Conservation (phyloP, 2,113 vertebrate species). For the Oreochromis niloticus region DNA sequence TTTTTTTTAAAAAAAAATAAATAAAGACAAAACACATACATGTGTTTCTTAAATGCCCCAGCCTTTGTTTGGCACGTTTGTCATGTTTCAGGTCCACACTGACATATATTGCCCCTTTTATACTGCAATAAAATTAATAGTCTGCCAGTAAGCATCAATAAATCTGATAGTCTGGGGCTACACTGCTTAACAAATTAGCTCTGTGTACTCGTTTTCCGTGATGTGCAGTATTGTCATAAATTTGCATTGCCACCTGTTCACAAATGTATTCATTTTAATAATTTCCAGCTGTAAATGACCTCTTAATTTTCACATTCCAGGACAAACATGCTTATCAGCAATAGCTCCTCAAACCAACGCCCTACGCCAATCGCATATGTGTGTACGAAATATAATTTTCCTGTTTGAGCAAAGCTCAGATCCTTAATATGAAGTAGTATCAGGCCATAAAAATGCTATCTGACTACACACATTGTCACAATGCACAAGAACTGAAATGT, state of each 20-base stretch:
- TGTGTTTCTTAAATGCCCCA: neutral
- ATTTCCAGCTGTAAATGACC: neutral
- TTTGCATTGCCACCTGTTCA: neutral
- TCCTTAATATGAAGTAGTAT: neutral
- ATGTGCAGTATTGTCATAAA: neutral
- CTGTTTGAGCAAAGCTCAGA: neutral
- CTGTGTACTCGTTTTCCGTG: neutral
- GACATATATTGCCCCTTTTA: neutral
- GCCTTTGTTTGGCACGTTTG: neutral
- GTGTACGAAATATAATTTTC: neutral
- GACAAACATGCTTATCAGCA: neutral
- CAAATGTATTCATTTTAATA: neutral
- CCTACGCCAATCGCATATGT: neutral
- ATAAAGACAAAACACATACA: neutral
- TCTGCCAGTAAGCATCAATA: neutral
- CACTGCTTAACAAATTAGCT: neutral
- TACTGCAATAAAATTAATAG: neutral
- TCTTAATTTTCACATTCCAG: neutral
- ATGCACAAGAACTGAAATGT: neutral
- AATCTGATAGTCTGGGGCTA: neutral
- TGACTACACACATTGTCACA: neutral
- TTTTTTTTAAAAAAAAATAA: fast-evolving
- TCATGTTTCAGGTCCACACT: neutral
- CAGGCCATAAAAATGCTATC: neutral
- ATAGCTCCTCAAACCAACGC: neutral